These are phyloP conservation scores for Melanogrammus aeglefinus DNA, from an alignment of 2,797 vertebrate species.

Conservation along the genomic window DNA sequence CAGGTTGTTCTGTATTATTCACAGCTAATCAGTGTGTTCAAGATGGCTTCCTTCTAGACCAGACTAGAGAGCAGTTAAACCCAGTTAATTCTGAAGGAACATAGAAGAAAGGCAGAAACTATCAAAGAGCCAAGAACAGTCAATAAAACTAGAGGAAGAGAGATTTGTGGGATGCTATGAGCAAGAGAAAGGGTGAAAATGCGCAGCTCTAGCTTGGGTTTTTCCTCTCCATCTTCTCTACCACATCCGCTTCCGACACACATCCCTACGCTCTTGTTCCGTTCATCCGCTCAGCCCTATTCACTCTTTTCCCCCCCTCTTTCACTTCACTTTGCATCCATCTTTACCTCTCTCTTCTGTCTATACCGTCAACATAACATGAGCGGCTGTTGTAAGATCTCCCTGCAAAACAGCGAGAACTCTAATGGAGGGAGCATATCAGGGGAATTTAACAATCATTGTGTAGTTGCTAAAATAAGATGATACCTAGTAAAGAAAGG, in stretches of 20 bases:
- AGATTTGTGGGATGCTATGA: constrained; percentile 17
- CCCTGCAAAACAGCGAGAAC: constrained; percentile 50
- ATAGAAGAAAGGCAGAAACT: neutral
- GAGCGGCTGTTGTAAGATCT: constrained; percentile 56
- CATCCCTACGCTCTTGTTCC: neutral
- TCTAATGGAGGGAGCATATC: constrained; percentile 72
- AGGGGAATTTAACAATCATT: constrained; percentile 80
- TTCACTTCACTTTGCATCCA: neutral
- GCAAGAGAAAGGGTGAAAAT: constrained; percentile 17
- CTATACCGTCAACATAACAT: constrained; percentile 46
- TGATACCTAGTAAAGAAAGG: constrained; percentile 61
- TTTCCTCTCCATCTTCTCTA: constrained; percentile 5
- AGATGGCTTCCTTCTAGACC: neutral
- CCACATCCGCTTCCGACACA: constrained; percentile 4
- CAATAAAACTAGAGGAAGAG: constrained; percentile 18
- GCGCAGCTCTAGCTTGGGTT: constrained; percentile 19
- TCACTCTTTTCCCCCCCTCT: neutral
- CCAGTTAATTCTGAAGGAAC: neutral
- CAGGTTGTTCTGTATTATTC: neutral
- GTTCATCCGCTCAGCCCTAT: too few species aligned
- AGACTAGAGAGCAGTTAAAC: neutral
- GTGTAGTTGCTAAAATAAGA: constrained; percentile 81
- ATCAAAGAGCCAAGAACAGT: constrained; percentile 4
- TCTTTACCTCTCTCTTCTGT: constrained; percentile 21
- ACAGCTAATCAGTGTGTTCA: neutral